Evolutionary conservation across 2,888 invertebrate genomes (phyloP), one percentile per base, ranked within the genome.

Genomic region (Harmothoe impar): DNA sequence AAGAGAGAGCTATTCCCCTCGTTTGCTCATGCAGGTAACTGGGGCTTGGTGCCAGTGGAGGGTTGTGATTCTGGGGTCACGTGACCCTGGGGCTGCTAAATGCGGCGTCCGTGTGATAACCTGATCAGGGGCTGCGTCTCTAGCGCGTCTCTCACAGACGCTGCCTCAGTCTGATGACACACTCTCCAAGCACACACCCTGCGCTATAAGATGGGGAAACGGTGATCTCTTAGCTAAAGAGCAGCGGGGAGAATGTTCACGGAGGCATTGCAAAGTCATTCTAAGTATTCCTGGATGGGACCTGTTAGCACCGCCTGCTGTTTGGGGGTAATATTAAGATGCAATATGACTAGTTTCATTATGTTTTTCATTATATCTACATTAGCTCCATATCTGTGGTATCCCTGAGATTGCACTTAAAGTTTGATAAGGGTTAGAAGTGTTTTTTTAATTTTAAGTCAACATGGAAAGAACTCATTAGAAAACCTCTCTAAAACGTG

Each of bases 51-150:
- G 72, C 72, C 31, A 72, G 29, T 23, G 25, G 29, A 15, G 29
- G 68, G 68, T 52, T 17, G 12, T 52, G 20, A 68, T n/a, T 12
- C 68, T 15, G n/a, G 5, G 68, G 72, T 72, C 72, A 72, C 72
- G 72, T 72, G 72, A 29, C 15, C 25, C 17, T 29, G 15, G 25
- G 0, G 29, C 29, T 0, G 25, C 72, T 72, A 72, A 72, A 72
- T 72, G 29, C 72, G 25, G 72, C 72, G 72, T 72, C 72, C 25
- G n/a, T 72, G 31, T 15, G 72, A 72, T 72, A 72, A 72, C 31
- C 3, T 72, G 72, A 72, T 72, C 72, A 72, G 72, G 72, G 62
- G n/a, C 25, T 20, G 23, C 1, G 62, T 12, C 23, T 3, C 62
- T n/a, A 3, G 12, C 0, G 23, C 23, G 10, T 62, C 7, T 1